phyloP scores from a whole-genome alignment of 30 jellyfish, hydroid and myxozoan genomes.

The Catostylus mosaicus region DNA sequence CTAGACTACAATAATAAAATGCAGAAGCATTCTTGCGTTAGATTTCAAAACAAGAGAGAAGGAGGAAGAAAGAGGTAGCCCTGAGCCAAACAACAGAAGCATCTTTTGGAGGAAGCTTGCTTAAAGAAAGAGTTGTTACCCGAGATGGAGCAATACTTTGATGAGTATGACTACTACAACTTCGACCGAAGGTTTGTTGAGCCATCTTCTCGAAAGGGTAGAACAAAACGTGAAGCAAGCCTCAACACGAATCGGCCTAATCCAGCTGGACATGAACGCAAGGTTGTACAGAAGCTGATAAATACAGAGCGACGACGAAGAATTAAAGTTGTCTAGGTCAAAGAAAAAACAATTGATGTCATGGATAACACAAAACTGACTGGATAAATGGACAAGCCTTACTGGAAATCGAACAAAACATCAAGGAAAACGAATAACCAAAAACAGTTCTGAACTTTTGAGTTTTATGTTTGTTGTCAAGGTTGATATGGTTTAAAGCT shows the following conservation, averaged over 20 bases:
- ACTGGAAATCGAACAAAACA: background rate
- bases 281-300: slow-evolving; percentile 73
- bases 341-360: background rate
- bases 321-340: slow-evolving; percentile 12
- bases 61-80: background rate
- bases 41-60: background rate
- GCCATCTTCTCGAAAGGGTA: slow-evolving; percentile 90
- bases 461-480: too few relatives aligned
- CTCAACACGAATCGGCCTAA: slow-evolving; percentile 83
- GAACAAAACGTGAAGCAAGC: slow-evolving; percentile 90
- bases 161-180: slow-evolving; percentile 95
- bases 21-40: background rate
- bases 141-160: slow-evolving; percentile 88
- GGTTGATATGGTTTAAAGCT: too few relatives aligned
- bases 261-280: slow-evolving; percentile 98
- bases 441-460: background rate
- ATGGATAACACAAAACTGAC: background rate
- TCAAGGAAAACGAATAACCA: background rate
- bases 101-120: background rate
- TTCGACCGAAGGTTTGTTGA: slow-evolving; percentile 81
- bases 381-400: background rate
- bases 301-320: slow-evolving; percentile 86
- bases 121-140: background rate
- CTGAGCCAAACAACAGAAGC: too few relatives aligned
- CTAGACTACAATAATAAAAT: background rate